phyloP scores from a whole-genome alignment of 1,140 invertebrate species.

The Plectrocnemia conspersa region DNA sequence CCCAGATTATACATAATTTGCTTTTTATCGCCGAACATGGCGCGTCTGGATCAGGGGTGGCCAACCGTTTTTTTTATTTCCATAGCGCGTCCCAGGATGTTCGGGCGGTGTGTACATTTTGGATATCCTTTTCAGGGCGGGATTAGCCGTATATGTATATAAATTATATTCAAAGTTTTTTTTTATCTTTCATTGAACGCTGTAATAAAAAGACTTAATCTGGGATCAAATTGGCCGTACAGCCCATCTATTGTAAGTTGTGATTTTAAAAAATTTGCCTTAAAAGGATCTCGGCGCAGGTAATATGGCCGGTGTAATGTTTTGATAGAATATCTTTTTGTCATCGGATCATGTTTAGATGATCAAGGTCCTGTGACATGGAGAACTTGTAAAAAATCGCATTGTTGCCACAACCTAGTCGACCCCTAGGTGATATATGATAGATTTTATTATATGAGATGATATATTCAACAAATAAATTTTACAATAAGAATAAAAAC shows the following conservation, averaged over 20 bases:
- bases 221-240: conserved; percentile 20
- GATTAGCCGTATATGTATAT: neutral
- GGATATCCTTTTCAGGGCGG: conserved; percentile 5
- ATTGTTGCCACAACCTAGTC: no score
- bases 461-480: no score
- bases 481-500: no score
- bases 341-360: conserved; percentile 12
- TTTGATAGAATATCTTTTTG: conserved; percentile 31
- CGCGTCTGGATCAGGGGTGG: neutral
- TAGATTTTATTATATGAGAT: no score
- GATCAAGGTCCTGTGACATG: neutral
- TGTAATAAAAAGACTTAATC: conserved; percentile 12
- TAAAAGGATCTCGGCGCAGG: conserved; percentile 20
- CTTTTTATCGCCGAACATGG: neutral
- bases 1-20: no score
- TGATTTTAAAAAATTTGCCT: neutral
- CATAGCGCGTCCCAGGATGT: neutral
- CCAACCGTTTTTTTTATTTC: neutral
- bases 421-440: no score
- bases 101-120: neutral
- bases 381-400: no score
- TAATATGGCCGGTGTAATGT: conserved; percentile 30
- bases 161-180: no score
- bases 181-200: neutral
- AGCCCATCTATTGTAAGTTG: neutral